Base-by-base conservation (phyloP, 2,797 vertebrate genomes). In the Aulostomus chinensis region DNA sequence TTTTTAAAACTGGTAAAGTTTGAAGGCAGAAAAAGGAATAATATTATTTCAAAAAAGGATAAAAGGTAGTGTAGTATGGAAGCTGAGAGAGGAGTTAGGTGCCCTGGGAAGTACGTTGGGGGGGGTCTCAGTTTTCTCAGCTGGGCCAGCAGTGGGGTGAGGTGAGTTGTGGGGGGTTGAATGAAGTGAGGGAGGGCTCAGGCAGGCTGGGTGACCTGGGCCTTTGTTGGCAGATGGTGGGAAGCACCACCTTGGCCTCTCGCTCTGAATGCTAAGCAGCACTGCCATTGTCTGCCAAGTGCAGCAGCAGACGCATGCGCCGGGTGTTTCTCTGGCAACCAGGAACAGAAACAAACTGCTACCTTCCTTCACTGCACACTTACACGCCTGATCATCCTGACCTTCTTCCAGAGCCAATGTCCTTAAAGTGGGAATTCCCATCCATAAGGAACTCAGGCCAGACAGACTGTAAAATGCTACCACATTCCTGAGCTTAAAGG, bases 181-280 rank as follows among this genome's bases (percentile, higher is more conserved):
- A 71, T 49, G 52, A 78, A 79, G 66, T n/a, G 56, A 43, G 60
- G 66, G 76, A 45, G 76, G 53, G 63, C 58, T 57, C 40, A 60
- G 57, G 50, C 70, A 74, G 72, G 76, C 72, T 76, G 80, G 73
- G 69, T 88, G 88, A 91, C 89, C 89, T 87, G 83, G 83, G 87
- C 70, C 70, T 92, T 91, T 93, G 91, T 91, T 91, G 84, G 83
- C 83, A 85, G 88, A 86, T 84, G 85, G 88, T 89, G 91, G 87
- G 88, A 92, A 91, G 88, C 81, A 60, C 83, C 83, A 86, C 87
- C 86, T 88, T 86, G 80, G 86, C 82, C 87, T 83, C 81, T 82
- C 68, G 55, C 79, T 84, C 74, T 84, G 89, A 91, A 92, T 92
- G 89, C 86, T 91, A 90, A 92, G 90, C 84, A 92, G 90, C 54